Evolutionary conservation across 2,888 invertebrate genomes (phyloP).

Genomic region (Zhengitettix transpicula): DNA sequence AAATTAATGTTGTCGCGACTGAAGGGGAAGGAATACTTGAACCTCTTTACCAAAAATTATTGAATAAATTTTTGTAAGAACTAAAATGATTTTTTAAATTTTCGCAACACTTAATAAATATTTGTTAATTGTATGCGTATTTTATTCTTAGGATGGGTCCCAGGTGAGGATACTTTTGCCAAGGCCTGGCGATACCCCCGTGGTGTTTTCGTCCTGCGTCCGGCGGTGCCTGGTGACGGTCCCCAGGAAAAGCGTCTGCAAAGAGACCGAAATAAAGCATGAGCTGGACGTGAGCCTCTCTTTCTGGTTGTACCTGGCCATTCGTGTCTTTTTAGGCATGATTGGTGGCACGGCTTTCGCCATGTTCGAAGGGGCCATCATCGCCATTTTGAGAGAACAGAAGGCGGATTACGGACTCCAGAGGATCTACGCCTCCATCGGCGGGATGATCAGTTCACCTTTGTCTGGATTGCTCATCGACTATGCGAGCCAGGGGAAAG

Average conservation of each 20-base stretch:
- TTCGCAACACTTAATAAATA: neutral
- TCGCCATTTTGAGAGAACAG: conserved; percentile 56
- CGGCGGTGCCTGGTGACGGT: conserved; percentile 2
- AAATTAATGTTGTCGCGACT: too few species aligned
- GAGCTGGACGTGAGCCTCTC: conserved; percentile 47
- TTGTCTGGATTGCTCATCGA: conserved; percentile 57
- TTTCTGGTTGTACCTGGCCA: conserved; percentile 53
- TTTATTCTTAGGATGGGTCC: neutral
- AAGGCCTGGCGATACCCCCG: neutral
- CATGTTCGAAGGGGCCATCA: conserved; percentile 64
- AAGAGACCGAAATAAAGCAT: conserved; percentile 37
- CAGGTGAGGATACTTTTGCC: neutral
- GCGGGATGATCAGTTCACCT: conserved; percentile 65
- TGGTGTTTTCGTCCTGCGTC: neutral
- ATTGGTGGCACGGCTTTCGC: conserved; percentile 60
- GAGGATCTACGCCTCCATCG: conserved; percentile 56
- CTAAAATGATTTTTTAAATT: too few species aligned
- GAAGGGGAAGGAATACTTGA: too few species aligned
- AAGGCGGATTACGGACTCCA: conserved; percentile 64
- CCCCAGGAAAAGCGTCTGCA: conserved; percentile 35
- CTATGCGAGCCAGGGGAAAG: conserved; percentile 50
- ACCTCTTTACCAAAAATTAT: too few species aligned
- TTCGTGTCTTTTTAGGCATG: conserved; percentile 41
- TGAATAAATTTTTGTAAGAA: too few species aligned
- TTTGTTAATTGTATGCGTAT: neutral